A percentile compares a stretch with the other conserved stretches of the same genome.
phyloP scores from a whole-genome alignment of 1,140 invertebrate genomes.

The Thereuonema tuberculata region DNA sequence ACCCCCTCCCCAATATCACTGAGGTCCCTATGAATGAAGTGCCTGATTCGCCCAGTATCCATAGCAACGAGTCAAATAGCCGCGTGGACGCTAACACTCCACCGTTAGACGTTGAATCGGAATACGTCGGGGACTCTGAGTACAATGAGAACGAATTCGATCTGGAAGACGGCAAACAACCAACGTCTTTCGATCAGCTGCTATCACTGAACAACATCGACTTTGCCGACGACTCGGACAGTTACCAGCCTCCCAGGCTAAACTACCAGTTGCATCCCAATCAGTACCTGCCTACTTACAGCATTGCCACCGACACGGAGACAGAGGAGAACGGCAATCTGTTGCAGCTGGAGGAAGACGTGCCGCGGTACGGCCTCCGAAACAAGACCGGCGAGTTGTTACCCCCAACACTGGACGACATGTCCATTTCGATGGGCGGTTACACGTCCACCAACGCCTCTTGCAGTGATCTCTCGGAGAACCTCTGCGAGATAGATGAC shows the following conservation, averaged over 20 bases:
- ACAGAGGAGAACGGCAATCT: conserved; percentile 39
- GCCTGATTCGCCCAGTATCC: conserved; percentile 72
- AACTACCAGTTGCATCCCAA: conserved; percentile 68
- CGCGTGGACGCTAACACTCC: conserved; percentile 33
- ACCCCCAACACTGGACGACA: conserved; percentile 41
- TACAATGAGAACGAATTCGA: conserved; percentile 43
- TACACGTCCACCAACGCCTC: conserved; percentile 45
- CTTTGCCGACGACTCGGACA: conserved; percentile 32
- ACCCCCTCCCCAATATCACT: conserved; percentile 76
- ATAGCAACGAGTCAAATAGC: conserved; percentile 70
- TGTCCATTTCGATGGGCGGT: conserved; percentile 50
- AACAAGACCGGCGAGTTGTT: conserved; percentile 15
- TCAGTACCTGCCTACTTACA: conserved; percentile 63
- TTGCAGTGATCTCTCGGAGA: conserved; percentile 63
- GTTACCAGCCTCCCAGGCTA: conserved; percentile 35
- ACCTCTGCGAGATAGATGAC: conserved; percentile 85
- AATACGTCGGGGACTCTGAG: conserved; percentile 51
- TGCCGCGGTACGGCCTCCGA: conserved; percentile 27
- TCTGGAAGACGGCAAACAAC: conserved; percentile 39
- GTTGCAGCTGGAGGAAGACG: background rate
- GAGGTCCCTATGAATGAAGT: conserved; percentile 82
- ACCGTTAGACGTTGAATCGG: conserved; percentile 54
- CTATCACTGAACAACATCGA: conserved; percentile 29
- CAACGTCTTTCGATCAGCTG: conserved; percentile 32
- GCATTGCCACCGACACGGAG: conserved; percentile 50